Evolutionary conservation across 1,140 invertebrate genomes (phyloP), one percentile per base, ranked within the genome.

Genomic region (Drosophila hydei): DNA sequence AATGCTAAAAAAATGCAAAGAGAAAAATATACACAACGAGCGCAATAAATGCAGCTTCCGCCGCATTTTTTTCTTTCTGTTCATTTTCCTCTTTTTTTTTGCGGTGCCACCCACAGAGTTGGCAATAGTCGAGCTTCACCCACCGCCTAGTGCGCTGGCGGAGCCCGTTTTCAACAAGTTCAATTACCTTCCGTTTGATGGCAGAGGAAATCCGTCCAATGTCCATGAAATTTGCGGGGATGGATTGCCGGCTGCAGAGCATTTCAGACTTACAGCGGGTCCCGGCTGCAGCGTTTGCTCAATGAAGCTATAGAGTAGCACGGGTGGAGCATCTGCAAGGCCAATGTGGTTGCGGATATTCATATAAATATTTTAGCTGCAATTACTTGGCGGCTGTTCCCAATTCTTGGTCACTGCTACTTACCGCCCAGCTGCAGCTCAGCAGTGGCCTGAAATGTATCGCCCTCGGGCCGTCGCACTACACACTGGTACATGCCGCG

Each of bases 401-500:
- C 51, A 9, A 7, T 36, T 45, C 30, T 43, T 43, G 59, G 30
- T 40, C 30, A 14, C 19, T 48, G 45, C 43, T 50, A 91, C 92
- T 92, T 92, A 97, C 96, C 96, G 89, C 96, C 96, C 33, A 97
- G 92, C 80, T 95, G 94, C 21, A 97, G 93, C 92, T 97, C 96
- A 0, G 95, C 95, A 0, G 96, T 94, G 11, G 95, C 96, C 90
- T 97, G 96, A 14, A 95, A 95, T 2, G 95, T 96, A 75, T 97
- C 96, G 7, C 95, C 94, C 73, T 96, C 95, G 18, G 95, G 94
- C 59, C 95, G 91, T 56, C 94, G 93, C 0, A 96, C 96, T 69
- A 97, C 93, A 89, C 96, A 97, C 83, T 97, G 96, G 91, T 97
- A 97, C 95, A 97, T 97, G 64, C 96, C 96, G 72, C 95, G 92